Percentiles rank a stretch among this genome's conserved stretches.
These are phyloP conservation scores for Zaprionus gabonicus DNA, from an alignment of 1,140 invertebrate genomes.

Conservation along the genomic window DNA sequence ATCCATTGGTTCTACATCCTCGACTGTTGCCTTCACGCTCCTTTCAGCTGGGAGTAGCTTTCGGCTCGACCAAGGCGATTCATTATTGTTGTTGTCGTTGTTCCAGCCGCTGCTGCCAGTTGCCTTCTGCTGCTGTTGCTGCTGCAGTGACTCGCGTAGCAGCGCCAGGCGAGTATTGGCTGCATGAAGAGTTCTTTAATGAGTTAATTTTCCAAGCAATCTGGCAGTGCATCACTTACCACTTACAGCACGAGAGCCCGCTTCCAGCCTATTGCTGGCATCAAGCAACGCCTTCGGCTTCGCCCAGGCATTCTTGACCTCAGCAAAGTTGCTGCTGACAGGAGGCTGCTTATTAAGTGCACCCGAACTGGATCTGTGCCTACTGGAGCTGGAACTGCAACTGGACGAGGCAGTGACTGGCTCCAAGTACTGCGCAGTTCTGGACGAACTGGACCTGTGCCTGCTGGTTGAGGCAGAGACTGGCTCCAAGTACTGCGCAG, in stretches of 20 bases:
- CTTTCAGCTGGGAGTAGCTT: background rate
- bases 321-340: background rate
- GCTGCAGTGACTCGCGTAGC: conserved; percentile 30
- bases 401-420: background rate
- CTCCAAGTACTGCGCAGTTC: background rate
- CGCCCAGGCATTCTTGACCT: conserved; percentile 39
- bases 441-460: background rate
- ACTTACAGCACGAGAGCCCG: conserved; percentile 19
- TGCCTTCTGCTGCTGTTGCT: background rate
- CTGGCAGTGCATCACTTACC: conserved; percentile 31
- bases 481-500: background rate
- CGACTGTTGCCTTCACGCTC: background rate
- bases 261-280: conserved; percentile 52
- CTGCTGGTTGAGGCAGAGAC: background rate
- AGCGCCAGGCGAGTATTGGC: conserved; percentile 54
- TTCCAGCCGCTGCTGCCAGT: conserved; percentile 31
- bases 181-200: background rate
- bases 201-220: background rate
- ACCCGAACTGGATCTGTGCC: background rate
- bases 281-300: conserved; percentile 66
- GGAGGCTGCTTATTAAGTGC: background rate
- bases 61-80: background rate
- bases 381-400: background rate
- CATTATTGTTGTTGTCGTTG: background rate
- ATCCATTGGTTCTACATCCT: conserved; percentile 54